Base-by-base conservation (phyloP, 2,888 invertebrate genomes). In the Limnephilus auricula region DNA sequence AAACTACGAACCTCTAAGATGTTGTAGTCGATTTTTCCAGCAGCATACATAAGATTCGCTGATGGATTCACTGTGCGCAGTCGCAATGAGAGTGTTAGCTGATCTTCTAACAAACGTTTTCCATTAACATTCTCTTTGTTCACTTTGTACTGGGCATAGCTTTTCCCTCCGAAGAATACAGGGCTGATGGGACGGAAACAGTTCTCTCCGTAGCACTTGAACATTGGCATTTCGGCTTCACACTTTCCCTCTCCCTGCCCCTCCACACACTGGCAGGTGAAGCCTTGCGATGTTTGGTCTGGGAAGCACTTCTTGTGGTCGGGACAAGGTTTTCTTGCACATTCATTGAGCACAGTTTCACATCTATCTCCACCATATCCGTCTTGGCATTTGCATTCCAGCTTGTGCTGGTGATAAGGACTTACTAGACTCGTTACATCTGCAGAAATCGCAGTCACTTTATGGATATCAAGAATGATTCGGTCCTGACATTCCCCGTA, bases 11-110 rank as follows among this genome's bases (percentile, higher is more conserved):
- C 97, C 96, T 99, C 99, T 91, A 99, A 95, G 93, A 98, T 97
- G 94, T 98, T 98, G 95, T 98, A 99, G 94, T 99, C 99, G 85
- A 98, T 97, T 94, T 97, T 97, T 0, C 99, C 99, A 89, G 97
- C 97, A 10, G 98, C 98, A 94, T 97, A 98, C 97, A 99, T 97
- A 82, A 99, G 95, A 94, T 98, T 98, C 87, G 99, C 99, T 50
- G 98, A 97, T 45, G 97, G 96, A 95, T 98, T 97, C 92, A 98
- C 96, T 30, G 99, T 99, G 93, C 98, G 96, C 93, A 99, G 96
- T 93, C 98, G 96, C 93, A 99, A 94, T 89, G 98, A 97, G 91
- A 99, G 95, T 93, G 97, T 96, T 93, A 99, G 96, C 94, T 98
- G 97, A 94, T 98, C 97, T 94, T 98, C 99, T 84, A 98, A 96